Conservation (phyloP, 1,140 invertebrate species). For the Macrotrachela quadricornifera region DNA sequence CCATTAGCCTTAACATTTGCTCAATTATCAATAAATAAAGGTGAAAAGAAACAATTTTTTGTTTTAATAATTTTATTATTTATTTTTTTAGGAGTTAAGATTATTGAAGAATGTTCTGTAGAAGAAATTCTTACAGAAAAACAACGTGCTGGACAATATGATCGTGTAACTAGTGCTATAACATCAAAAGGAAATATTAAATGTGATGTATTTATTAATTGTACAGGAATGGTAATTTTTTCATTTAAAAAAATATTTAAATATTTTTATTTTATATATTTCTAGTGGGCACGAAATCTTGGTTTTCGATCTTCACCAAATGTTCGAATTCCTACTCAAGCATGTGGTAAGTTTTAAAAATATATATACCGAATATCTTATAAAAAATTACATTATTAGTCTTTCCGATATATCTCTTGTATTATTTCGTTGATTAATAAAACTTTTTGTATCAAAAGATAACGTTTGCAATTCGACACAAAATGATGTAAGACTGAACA, state of each 20-base stretch:
- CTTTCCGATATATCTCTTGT: too few species aligned
- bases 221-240: constrained; percentile 48
- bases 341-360: constrained; percentile 48
- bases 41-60: constrained; percentile 20
- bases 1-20: constrained; percentile 53
- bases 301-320: constrained; percentile 57
- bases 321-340: constrained; percentile 68
- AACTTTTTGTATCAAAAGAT: too few species aligned
- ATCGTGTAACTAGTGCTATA: constrained; percentile 44
- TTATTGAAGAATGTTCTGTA: constrained; percentile 58
- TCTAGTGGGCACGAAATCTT: constrained; percentile 45
- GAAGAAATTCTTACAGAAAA: constrained; percentile 37
- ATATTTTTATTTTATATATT: background rate
- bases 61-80: background rate
- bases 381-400: too few species aligned
- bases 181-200: constrained; percentile 51
- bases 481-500: too few species aligned
- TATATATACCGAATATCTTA: too few species aligned
- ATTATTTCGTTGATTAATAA: too few species aligned
- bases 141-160: constrained; percentile 27
- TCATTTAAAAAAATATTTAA: background rate
- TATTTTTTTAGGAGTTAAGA: constrained; percentile 44
- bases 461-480: too few species aligned
- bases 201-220: constrained; percentile 76
- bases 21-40: constrained; percentile 43